Conservation (phyloP, 2,113 vertebrate species). For the Orycteropus afer region DNA sequence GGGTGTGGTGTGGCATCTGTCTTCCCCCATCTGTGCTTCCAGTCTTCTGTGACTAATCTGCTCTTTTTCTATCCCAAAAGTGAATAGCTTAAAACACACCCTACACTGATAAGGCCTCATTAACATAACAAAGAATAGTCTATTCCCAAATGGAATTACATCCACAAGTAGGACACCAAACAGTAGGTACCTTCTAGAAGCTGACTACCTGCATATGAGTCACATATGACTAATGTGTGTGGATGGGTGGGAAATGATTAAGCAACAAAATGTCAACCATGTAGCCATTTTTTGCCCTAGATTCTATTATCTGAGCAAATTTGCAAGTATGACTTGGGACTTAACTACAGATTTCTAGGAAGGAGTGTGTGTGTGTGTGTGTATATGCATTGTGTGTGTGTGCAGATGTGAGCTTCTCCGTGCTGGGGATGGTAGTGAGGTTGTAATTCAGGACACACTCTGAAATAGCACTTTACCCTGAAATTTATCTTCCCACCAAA, state of each 20-base stretch:
- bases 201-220: neutral
- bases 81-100: too few relatives aligned
- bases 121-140: too few relatives aligned
- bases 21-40: too few relatives aligned
- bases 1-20: too few relatives aligned
- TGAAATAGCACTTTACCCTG: neutral
- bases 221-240: neutral
- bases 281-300: neutral
- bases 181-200: neutral
- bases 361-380: neutral
- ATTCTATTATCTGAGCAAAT: neutral
- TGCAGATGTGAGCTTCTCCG: too few relatives aligned
- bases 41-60: too few relatives aligned
- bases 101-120: too few relatives aligned
- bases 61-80: too few relatives aligned
- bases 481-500: neutral
- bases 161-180: too few relatives aligned
- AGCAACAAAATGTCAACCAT: neutral
- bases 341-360: neutral
- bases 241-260: neutral
- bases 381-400: too few relatives aligned
- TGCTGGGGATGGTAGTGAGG: neutral
- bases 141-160: too few relatives aligned
- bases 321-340: neutral
- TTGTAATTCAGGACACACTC: neutral